Evolutionary conservation across 1,140 invertebrate species (phyloP), one percentile per base, ranked within the genome.

Genomic region (Nebria ingens): DNA sequence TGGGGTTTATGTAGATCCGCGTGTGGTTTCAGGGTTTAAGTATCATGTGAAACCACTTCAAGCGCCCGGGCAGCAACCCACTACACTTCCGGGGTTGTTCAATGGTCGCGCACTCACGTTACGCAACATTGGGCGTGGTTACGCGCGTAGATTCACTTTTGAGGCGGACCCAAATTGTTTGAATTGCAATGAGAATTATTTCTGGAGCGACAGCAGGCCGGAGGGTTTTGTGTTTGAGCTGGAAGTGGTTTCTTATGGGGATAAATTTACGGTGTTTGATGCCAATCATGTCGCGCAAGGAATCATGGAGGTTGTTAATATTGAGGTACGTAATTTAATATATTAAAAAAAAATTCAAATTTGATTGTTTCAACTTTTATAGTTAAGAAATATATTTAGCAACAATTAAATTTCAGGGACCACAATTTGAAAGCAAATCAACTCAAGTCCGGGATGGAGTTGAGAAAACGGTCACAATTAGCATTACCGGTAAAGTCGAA

Each of bases 141-240:
- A 86, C 64, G 82, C 84, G 9, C 77, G 85, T 58, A 73, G 86
- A 21, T 73, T 89, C 40, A 88, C 85, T 1, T 89, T 89, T 68
- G 76, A 82, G 60, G 76, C 83, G 2, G 73, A 79, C 25, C 69
- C 71, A 12, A 76, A 76, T 13, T 77, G 76, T 38, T 71, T 83
- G 22, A 87, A 87, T 70, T 74, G 81, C 52, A 85, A 86, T 65
- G 71, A 74, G 12, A 83, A 85, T 64, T 85, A 83, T 65, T 89
- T 89, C 73, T 89, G 85, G 83, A 81, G 83, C 12, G 87, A 89
- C 71, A 87, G 82, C 29, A 71, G 78, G 56, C 79, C 80, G 4
- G 79, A 82, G 65, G 86, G 87, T 29, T 89, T 81, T 64, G 81
- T 79, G 15, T 87, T 89, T 68, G 80, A 84, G 61, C 70, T 87